phyloP scores from a whole-genome alignment of 2,113 vertebrate species.

The Xiphias gladius region DNA sequence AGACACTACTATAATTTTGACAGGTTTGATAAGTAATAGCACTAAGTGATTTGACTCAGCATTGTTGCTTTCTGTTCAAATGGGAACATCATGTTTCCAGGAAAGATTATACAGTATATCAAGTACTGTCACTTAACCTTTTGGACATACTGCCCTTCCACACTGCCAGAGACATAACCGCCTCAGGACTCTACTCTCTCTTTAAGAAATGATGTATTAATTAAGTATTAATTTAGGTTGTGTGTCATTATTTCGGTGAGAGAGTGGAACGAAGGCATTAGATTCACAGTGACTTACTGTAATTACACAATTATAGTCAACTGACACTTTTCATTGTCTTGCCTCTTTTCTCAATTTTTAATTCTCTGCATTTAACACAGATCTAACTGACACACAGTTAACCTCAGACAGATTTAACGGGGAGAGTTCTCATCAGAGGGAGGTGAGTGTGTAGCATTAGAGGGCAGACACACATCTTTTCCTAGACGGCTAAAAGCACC shows the following conservation, averaged over 20 bases:
- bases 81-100: slow-evolving; percentile 36
- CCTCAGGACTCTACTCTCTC: not conserved
- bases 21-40: slow-evolving; percentile 59
- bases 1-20: slow-evolving; percentile 47
- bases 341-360: slow-evolving; percentile 11
- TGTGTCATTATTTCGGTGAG: not conserved
- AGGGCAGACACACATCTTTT: slow-evolving; percentile 38
- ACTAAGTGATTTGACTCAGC: slow-evolving; percentile 78
- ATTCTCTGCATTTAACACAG: slow-evolving; percentile 21
- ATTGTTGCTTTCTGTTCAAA: slow-evolving; percentile 52
- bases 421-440: slow-evolving; percentile 43
- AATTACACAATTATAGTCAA: not conserved
- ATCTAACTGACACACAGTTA: slow-evolving; percentile 27
- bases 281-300: not conserved
- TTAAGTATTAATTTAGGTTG: slow-evolving; percentile 18
- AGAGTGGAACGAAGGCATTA: not conserved
- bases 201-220: slow-evolving; percentile 7
- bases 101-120: slow-evolving; percentile 42
- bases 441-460: slow-evolving; percentile 32
- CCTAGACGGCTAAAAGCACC: slow-evolving; percentile 39
- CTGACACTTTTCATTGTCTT: not conserved
- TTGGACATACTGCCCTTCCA: not conserved
- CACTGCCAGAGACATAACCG: not conserved
- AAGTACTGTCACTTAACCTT: not conserved
- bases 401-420: slow-evolving; percentile 40